Base-by-base conservation (phyloP, 1,140 invertebrate species). In the Caenorhabditis briggsae region DNA sequence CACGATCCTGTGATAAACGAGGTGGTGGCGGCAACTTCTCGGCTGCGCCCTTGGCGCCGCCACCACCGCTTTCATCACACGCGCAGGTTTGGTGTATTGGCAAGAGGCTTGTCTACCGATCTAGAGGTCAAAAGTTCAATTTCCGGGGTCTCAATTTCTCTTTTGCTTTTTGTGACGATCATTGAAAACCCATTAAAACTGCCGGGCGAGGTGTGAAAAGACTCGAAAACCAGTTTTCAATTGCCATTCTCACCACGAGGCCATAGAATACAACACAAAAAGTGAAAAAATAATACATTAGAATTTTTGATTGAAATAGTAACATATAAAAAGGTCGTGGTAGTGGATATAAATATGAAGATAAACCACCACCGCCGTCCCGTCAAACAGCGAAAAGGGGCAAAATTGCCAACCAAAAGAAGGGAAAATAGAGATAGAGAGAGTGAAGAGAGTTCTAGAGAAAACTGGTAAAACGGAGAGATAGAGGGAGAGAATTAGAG, bases 351-450 rank as follows among this genome's bases (percentile, higher is more conserved):
- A 33, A 33, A 33, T 33, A 53, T 70, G n/a, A 70, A 70, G 65
- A 64, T 64, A 64, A 64, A 58, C 56, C 56, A 18, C 55, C n/a
- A n/a, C 56, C 16, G 11, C 59, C n/a, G 59, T 18, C 64, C 64
- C 41, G 64, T 70, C 64, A 70, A 70, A 70, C 61, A 41, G 2
- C 23, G 9, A 25, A 12, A n/a, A 70, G 7, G 12, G 20, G 6
- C 12, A 50, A 50, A 78, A 78, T 78, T 78, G 70, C 70, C 70
- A 78, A 78, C 70, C 70, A 78, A 78, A 78, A 78, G n/a, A 20
- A 46, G 20, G 20, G 20, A 25, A 58, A n/a, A 7, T 58, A 58
- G n/a, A 58, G n/a, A 12, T 33, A n/a, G 65, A 23, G 43, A 78
- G 70, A 78, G 70, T 12, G 18, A 14, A 23, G 70, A 78, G 70